Evolutionary conservation across 2,888 invertebrate species (phyloP).

Genomic region (Gryllus longicercus): DNA sequence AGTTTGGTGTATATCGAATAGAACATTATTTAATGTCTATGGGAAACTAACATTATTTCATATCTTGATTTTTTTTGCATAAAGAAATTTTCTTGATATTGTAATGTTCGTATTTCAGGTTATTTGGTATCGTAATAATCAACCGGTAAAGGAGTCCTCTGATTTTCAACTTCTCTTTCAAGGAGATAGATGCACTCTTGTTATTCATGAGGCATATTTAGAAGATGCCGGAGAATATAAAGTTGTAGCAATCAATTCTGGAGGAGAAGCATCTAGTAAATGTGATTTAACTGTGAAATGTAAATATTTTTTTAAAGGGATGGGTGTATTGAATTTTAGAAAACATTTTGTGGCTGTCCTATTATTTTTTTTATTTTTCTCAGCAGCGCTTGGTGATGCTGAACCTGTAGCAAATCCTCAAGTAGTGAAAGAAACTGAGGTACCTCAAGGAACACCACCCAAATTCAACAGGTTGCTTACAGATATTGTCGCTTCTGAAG

Average conservation of each 20-base stretch:
- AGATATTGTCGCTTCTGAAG: constrained; percentile 68
- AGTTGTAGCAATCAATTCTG: constrained; percentile 77
- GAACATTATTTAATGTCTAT: too few species aligned
- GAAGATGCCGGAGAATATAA: constrained; percentile 77
- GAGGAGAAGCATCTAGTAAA: constrained; percentile 74
- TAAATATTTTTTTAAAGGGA: constrained; percentile 40
- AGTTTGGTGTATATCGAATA: not conserved
- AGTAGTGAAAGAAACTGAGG: constrained; percentile 42
- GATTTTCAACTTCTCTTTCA: constrained; percentile 79
- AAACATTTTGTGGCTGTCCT: not conserved
- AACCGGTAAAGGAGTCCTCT: constrained; percentile 73
- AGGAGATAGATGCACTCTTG: constrained; percentile 73
- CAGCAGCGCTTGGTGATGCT: constrained; percentile 50
- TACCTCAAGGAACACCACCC: constrained; percentile 51
- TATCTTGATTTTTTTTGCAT: not conserved
- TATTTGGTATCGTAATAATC: constrained; percentile 73
- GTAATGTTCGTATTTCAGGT: constrained; percentile 48
- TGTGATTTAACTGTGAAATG: constrained; percentile 59
- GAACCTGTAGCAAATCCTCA: constrained; percentile 46
- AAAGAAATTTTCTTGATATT: not conserved
- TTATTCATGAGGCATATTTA: constrained; percentile 67
- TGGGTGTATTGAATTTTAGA: not conserved
- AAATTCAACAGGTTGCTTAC: constrained; percentile 67
- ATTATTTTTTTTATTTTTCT: constrained; percentile 35
- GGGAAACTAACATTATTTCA: not conserved